Evolutionary conservation across 2,113 vertebrate species (phyloP).

Genomic region (Lipophrys pholis): DNA sequence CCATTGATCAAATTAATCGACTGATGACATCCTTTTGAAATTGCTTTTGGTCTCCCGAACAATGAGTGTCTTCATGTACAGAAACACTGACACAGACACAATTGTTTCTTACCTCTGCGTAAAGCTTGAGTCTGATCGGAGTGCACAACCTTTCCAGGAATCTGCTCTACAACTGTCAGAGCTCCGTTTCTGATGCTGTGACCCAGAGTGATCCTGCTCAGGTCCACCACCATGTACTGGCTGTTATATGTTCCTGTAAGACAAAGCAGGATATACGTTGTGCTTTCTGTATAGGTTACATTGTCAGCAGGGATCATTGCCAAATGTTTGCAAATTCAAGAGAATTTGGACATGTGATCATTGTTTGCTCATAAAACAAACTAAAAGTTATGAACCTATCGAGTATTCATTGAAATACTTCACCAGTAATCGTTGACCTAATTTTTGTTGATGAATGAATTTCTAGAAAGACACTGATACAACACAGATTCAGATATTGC

Average conservation of each 20-base stretch:
- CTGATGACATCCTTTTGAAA: too few relatives aligned
- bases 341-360: neutral
- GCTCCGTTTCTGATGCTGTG: constrained; percentile 82
- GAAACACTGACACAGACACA: neutral
- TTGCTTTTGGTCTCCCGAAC: too few relatives aligned
- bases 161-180: constrained; percentile 89
- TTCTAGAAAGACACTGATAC: too few relatives aligned
- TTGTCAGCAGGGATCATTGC: neutral
- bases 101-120: constrained; percentile 83
- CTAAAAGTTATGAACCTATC: too few relatives aligned
- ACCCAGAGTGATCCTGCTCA: constrained; percentile 84
- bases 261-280: neutral
- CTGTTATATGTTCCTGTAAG: constrained; percentile 91
- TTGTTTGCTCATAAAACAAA: too few relatives aligned
- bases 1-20: too few relatives aligned
- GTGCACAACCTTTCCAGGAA: constrained; percentile 87
- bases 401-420: too few relatives aligned
- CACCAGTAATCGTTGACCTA: too few relatives aligned
- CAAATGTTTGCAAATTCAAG: neutral
- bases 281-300: neutral
- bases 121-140: constrained; percentile 89
- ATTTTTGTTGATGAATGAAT: too few relatives aligned
- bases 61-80: neutral
- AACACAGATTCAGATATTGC: too few relatives aligned
- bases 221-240: constrained; percentile 93